Evolutionary conservation across 2,888 invertebrate species (phyloP).

Genomic region (Cephus pygmeus): DNA sequence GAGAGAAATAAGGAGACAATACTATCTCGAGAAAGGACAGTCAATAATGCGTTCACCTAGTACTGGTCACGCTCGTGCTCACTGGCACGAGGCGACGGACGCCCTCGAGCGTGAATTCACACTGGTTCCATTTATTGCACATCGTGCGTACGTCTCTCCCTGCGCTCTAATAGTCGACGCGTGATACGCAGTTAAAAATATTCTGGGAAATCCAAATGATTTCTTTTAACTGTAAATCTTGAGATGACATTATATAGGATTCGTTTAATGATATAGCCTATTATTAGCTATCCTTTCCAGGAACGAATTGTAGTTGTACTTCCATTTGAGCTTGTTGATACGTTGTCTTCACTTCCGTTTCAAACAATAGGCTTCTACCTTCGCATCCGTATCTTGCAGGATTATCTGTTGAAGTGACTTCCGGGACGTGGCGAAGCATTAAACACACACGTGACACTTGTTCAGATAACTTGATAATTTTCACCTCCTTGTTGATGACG

Average conservation of each 20-base stretch:
- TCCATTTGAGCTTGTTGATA: not conserved
- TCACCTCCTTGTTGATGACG: not conserved
- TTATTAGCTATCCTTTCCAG: not conserved
- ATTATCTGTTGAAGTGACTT: not conserved
- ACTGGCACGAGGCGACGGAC: not conserved
- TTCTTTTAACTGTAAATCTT: not conserved
- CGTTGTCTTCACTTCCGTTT: not conserved
- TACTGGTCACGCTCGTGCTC: not conserved
- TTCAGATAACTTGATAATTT: not conserved
- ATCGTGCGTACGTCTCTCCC: not conserved
- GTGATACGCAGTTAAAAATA: not conserved
- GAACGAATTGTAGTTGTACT: not conserved
- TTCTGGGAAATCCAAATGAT: not conserved
- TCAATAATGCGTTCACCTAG: not conserved
- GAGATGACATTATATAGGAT: not conserved
- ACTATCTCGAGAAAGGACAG: not conserved
- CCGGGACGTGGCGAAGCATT: not conserved
- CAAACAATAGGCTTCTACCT: not conserved
- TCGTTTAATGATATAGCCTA: not conserved
- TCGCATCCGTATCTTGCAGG: not conserved
- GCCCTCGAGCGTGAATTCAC: not conserved
- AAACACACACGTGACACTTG: not conserved
- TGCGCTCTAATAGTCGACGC: not conserved
- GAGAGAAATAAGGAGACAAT: no score
- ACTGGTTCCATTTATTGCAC: not conserved